Base-by-base conservation (phyloP, 2,113 vertebrate genomes). In the Pholis gunnellus region DNA sequence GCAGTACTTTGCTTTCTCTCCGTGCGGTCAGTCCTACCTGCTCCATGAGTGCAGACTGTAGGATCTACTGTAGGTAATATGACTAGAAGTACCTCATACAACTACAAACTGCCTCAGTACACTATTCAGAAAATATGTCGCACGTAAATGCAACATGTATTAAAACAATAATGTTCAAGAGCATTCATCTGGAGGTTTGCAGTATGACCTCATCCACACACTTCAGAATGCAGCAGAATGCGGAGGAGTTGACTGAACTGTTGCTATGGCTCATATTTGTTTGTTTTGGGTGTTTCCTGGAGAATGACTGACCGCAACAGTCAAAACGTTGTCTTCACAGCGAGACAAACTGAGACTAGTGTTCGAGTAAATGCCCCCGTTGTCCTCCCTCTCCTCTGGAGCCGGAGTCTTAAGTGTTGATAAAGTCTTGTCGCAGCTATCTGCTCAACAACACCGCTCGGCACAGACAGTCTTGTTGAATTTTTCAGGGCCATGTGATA, bases 401-500 rank as follows among this genome's bases (percentile, higher is more conserved):
- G 65, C 31, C 27, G 36, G 25, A 52, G 60, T 78, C 67, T 85
- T 81, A 82, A 84, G 73, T 78, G 89, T 73, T 81, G 85, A 79
- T 80, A 52, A 85, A 86, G 79, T 82, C 78, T 89, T 70, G 78
- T 50, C 20, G 9, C n/a, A 59, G 72, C 48, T 48, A n/a, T 76
- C 83, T 74, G 48, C 74, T 74, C 48, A 17, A 54, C 22, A 17
- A 68, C 77, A n/a, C 65, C 10, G 15, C 13, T 63, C 75, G 54
- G 61, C 76, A 65, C 60, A 83, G 91, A 91, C 82, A 15, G 72
- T 88, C 79, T 76, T 94, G 89, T 85, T 94, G 86, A 95, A 95
- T 95, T 91, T 95, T 95, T 94, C 79, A 95, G 72, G 83, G 94
- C 65, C 83, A 94, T 93, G 89, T 81, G 92, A 95, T 93, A 85